Evolutionary conservation across 2,888 invertebrate species (phyloP).

Genomic region (Phyto melanocephala): DNA sequence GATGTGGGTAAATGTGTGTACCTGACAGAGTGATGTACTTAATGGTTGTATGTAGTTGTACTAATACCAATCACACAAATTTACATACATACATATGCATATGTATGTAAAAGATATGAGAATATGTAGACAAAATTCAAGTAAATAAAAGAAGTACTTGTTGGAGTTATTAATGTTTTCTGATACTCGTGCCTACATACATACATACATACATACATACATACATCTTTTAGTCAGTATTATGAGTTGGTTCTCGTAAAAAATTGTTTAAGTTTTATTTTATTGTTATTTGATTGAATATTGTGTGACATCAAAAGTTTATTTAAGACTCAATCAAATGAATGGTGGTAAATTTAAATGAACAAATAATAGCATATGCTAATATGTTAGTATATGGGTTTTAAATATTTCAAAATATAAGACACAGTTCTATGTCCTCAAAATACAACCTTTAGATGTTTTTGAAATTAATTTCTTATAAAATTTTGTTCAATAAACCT

Average conservation of each 20-base stretch:
- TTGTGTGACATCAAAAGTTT: slow-evolving; percentile 1
- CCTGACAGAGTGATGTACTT: not conserved
- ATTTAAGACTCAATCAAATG: not conserved
- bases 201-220: too few relatives aligned
- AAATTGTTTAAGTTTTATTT: not conserved
- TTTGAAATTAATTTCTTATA: too few relatives aligned
- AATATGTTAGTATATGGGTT: too few relatives aligned
- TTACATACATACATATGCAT: too few relatives aligned
- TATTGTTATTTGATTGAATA: slow-evolving; percentile 14
- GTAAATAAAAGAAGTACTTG: slow-evolving; percentile 21
- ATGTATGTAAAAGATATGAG: not conserved
- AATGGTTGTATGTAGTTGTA: not conserved
- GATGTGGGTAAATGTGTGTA: not conserved
- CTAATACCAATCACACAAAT: not conserved
- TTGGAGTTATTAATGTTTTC: slow-evolving; percentile 62
- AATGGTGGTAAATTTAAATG: not conserved
- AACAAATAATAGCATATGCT: too few relatives aligned
- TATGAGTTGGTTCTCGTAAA: not conserved
- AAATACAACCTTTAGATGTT: too few relatives aligned
- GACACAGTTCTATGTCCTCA: too few relatives aligned
- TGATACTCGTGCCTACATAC: slow-evolving; percentile 1
- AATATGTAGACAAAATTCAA: not conserved
- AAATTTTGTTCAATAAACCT: too few relatives aligned
- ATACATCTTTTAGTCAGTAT: slow-evolving; percentile 19
- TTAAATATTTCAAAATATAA: too few relatives aligned